Conservation (phyloP, 2,113 vertebrate genomes). For the Forbesichthys papilliferus region DNA sequence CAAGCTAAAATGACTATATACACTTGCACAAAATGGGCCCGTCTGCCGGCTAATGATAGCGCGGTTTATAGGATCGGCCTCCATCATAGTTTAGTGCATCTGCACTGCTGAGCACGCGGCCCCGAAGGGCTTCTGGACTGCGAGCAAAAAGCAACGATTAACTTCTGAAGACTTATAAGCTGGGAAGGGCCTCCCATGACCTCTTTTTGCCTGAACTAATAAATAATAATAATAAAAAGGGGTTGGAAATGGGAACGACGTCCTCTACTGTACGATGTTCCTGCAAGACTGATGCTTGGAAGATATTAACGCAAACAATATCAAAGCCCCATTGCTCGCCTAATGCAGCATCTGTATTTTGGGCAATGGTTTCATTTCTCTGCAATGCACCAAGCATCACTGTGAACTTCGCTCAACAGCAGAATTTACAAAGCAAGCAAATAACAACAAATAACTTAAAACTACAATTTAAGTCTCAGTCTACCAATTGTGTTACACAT, state of each 20-base stretch:
- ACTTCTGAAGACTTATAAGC: neutral
- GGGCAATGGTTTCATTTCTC: neutral
- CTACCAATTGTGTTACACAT: neutral
- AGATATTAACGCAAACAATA: neutral
- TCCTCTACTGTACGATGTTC: neutral
- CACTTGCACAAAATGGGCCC: constrained; percentile 16
- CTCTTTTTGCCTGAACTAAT: neutral
- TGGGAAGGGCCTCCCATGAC: neutral
- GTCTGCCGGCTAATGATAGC: constrained; percentile 18
- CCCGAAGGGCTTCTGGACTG: neutral
- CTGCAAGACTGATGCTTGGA: neutral
- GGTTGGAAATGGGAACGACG: neutral
- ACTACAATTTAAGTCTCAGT: neutral
- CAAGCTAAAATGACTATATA: neutral
- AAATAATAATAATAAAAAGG: neutral
- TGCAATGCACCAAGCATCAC: neutral
- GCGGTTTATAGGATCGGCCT: constrained; percentile 1
- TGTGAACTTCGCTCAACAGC: no score
- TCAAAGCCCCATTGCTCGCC: neutral
- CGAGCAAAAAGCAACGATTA: neutral
- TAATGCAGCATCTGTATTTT: constrained; percentile 5
- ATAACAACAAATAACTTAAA: no score
- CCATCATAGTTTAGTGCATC: neutral
- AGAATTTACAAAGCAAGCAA: neutral
- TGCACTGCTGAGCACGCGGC: no score